A percentile compares a stretch with the other conserved stretches of the same genome.
Evolutionary conservation across 2,113 vertebrate genomes (phyloP).

Genomic region (Leptodactylus fuscus): DNA sequence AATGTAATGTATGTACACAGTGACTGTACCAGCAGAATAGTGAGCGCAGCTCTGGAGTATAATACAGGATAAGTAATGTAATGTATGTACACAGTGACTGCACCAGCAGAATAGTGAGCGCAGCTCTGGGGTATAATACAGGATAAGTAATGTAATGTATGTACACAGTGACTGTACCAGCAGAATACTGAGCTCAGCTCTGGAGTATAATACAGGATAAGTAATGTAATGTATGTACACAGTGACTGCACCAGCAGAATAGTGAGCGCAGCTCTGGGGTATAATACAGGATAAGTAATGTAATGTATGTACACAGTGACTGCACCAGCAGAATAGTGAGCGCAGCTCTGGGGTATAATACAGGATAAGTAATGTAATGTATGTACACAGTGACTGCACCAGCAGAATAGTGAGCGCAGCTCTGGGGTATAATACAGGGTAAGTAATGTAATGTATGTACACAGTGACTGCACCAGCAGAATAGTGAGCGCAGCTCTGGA

Average conservation of each 20-base stretch:
- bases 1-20: no score
- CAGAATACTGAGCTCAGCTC: background rate
- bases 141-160: no score
- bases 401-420: background rate
- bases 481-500: conserved; percentile 1
- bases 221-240: no score
- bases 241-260: background rate
- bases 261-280: background rate
- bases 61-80: conserved; percentile 3
- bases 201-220: background rate
- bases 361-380: no score
- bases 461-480: conserved; percentile 1
- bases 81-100: background rate
- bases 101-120: background rate
- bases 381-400: background rate
- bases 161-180: background rate
- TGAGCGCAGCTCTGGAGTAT: background rate
- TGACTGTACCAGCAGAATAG: background rate
- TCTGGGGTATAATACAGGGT: background rate
- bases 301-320: background rate
- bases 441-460: no score
- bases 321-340: background rate
- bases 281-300: conserved; percentile 1
- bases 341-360: conserved; percentile 2
- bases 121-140: conserved; percentile 3